Evolutionary conservation across 2,888 invertebrate species (phyloP), one percentile per base, ranked within the genome.

Genomic region (Gymnocheta viridis): DNA sequence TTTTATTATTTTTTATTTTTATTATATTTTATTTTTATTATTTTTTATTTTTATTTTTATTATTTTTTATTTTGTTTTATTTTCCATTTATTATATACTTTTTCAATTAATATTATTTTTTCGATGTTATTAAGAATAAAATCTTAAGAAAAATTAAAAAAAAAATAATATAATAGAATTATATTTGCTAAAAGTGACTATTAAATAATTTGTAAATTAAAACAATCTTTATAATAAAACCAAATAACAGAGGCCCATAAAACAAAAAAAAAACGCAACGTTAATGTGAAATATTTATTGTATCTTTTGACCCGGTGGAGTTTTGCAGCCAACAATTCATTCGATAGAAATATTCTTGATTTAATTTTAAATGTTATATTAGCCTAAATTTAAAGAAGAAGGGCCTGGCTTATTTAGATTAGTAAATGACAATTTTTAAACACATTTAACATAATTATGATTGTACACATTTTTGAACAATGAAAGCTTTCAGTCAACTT

Each of bases 171-270:
- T 60, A 56, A 67, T 47, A 69, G 58, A 70, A 72, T 67, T 81
- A 84, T 81, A 84, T 77, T 77, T 84, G 77, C 80, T 84, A 72
- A 80, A 81, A 80, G 81, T 81, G 77, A 81, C 77, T 74, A 77
- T 77, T 73, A 60, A 62, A 62, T 79, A 74, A 72, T 69, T 67
- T 79, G 66, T 82, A 82, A 41, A 44, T 60, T 76, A 19, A 17
- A 27, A 62, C 7, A 38, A 62, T 62, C 49, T 41, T 62, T 38
- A 60, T 56, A 81, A 85, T 78, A 81, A 70, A 82, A 76, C 3
- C 22, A 72, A 67, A 54, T 7, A 54, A 38, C 27, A 67, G 49
- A 76, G 60, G 66, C 41, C 54, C 66, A 85, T 35, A 41, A 64
- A 62, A 66, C 24, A 51, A 64, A 81, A 73, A 51, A 64, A 81